Evolutionary conservation across 2,888 invertebrate genomes (phyloP), one percentile per base, ranked within the genome.

Genomic region (Sinotaia quadrata): DNA sequence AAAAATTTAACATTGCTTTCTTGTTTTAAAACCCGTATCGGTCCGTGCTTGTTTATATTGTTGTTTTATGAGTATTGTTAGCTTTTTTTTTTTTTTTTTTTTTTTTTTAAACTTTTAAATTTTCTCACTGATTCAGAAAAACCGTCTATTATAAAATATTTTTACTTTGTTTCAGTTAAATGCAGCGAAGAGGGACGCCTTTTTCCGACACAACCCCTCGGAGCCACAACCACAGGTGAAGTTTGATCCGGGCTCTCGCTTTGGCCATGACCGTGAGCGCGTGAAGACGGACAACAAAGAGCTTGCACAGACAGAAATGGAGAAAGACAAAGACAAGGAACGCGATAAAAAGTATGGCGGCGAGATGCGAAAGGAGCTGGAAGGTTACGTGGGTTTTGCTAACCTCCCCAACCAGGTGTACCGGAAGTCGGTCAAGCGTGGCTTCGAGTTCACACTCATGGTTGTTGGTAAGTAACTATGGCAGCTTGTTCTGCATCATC

Each of bases 381-480:
- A 85, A 51, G 84, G 84, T 29, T 85, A 83, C 75, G 83, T 86
- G 21, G 86, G 86, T 29, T 86, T 86, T 72, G 85, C 86, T 37
- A 84, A 84, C 71, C 74, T 86, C 61, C 86, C 86, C 2, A 85
- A 85, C 68, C 86, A 86, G 73, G 83, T 86, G 36, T 85, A 85
- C 77, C 80, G 86, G 68, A 86, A 86, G 72, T 84, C 84, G 27
- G 85, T 86, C 47, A 86, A 86, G 69, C 68, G 79, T 57, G 86
- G 86, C 71, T 86, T 86, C 77, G 84, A 85, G 67, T 86, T 86
- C 68, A 85, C 86, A 5, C 75, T 86, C 0, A 85, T 86, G 86
- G 85, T 86, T 68, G 84, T 86, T 47, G 86, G 96, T 81, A 97
- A 97, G 90, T 94, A 15, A 1, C 24, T 31, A n/a, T 7, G 7